Percentiles rank a stretch among this genome's conserved stretches.
Evolutionary conservation across 2,113 vertebrate species (phyloP).

Genomic region (Psittacus erithacus): DNA sequence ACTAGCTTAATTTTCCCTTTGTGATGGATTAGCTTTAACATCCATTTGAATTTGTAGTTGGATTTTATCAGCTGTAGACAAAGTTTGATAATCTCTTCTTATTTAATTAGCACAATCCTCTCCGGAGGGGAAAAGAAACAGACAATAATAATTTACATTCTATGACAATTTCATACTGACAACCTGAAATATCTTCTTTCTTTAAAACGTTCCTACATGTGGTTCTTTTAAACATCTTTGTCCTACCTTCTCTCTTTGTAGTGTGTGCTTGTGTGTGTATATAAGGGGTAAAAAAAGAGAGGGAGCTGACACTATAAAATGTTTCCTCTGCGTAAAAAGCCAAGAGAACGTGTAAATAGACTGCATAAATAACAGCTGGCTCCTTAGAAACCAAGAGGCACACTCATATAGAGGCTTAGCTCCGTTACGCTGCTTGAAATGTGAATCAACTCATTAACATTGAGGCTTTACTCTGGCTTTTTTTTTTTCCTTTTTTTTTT

Average conservation of each 20-base stretch:
- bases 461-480: not conserved
- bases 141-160: constrained; percentile 61
- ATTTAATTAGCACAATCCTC: constrained; percentile 77
- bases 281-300: not conserved
- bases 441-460: not conserved
- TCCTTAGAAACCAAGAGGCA: constrained; percentile 47
- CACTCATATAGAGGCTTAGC: not conserved
- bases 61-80: constrained; percentile 73
- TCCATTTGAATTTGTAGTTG: constrained; percentile 70
- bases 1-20: constrained; percentile 48
- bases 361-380: constrained; percentile 53
- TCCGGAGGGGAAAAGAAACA: constrained; percentile 59
- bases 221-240: not conserved
- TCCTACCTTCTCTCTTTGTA: not conserved
- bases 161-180: constrained; percentile 27
- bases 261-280: not conserved
- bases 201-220: not conserved
- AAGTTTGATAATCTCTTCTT: constrained; percentile 76
- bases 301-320: not conserved
- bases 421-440: not conserved
- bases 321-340: constrained; percentile 36
- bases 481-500: not conserved
- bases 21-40: constrained; percentile 66
- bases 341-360: constrained; percentile 34
- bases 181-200: not conserved